These are phyloP conservation scores for Toxotes jaculatrix DNA, from an alignment of 2,113 vertebrate genomes.

Conservation along the genomic window DNA sequence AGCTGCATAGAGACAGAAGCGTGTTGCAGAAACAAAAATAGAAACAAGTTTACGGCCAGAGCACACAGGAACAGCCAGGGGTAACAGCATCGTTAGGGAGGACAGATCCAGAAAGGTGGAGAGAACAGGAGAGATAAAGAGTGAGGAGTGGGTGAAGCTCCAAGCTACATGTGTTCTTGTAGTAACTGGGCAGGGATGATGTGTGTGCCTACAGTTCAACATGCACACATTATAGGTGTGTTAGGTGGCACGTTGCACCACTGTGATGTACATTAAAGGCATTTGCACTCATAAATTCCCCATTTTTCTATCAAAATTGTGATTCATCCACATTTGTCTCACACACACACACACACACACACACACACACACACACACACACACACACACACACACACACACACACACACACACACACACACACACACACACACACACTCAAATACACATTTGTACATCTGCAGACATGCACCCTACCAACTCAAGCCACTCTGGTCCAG, in stretches of 20 bases:
- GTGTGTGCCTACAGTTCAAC: constrained; percentile 10
- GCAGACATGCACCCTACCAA: not conserved
- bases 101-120: constrained; percentile 12
- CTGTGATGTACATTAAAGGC: not conserved
- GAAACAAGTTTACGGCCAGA: constrained; percentile 48
- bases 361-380: not conserved
- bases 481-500: not conserved
- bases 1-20: constrained; percentile 59
- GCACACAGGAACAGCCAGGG: constrained; percentile 34
- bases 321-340: not conserved
- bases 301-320: not conserved
- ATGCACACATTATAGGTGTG: not conserved
- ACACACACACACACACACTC: not conserved
- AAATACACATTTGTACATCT: constrained; percentile 7
- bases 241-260: not conserved
- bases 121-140: not conserved
- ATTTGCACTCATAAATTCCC: not conserved
- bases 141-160: constrained; percentile 1
- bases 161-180: not conserved
- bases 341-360: no score
- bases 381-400: no score
- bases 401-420: no score
- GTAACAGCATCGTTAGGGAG: constrained; percentile 45
- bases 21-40: constrained; percentile 55
- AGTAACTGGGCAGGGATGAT: not conserved